Base-by-base conservation (phyloP, 2,113 vertebrate species). In the Larimichthys crocea region DNA sequence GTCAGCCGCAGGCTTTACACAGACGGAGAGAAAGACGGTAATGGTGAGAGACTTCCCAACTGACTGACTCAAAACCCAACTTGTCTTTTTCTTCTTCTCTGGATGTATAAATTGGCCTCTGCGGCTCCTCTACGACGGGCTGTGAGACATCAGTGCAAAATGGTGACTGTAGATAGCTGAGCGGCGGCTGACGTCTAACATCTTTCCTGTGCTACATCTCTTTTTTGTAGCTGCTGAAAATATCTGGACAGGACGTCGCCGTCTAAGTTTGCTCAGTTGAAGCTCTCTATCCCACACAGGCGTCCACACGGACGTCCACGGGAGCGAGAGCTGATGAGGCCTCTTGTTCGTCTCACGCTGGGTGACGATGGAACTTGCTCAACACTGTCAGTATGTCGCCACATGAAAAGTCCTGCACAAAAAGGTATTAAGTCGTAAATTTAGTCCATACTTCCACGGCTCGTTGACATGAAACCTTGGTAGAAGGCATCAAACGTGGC, bases 401-500 rank as follows among this genome's bases (percentile, higher is more conserved):
- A 49, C 60, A 16, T 64, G 22, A 26, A 50, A 59, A 44, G 19
- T 40, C 60, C 24, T 9, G 24, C 42, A 31, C 20, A 22, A 50
- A 31, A 31, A 9, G 11, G 11, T n/a, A 11, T 6, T 10, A 22
- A 5, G 29, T 29, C 64, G 22, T 26, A 31, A 55, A 80, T 67
- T 72, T 16, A 29, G 55, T 2, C 31, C 22, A 0, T 12, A 50
- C 17, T 31, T 50, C n/a, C 61, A 63, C 2, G 9, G 2, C 29
- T 67, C 24, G 65, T n/a, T 50, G 62, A 74, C 50, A 67, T 81
- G 3, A 24, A 64, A 55, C 31, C 42, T 12, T 16, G 11, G 65
- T 20, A 14, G 77, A 71, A 59, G 40, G 66, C 69, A 59, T 83
- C 59, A 79, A 60, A 84, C 20, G 17, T 35, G 52, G 20, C 16